A percentile compares a stretch with the other conserved stretches of the same genome.
Conservation (phyloP, 64 coral and sea anemone genomes). For the Pachyseris speciosa region DNA sequence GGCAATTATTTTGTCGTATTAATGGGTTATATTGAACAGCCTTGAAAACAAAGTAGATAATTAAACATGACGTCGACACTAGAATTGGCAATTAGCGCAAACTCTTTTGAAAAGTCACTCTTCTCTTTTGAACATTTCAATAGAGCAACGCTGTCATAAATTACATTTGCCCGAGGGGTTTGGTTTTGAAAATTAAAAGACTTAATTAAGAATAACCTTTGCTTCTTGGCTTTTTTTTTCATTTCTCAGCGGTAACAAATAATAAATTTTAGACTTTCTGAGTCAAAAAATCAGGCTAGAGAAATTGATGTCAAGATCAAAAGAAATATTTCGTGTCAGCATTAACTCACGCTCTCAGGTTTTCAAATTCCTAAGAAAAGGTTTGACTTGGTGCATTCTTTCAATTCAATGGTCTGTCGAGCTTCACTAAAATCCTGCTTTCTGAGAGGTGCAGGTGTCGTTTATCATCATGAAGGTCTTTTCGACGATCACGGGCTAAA, state of each 20-base stretch:
- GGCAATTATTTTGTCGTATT: slow-evolving; percentile 85
- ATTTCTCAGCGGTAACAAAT: not conserved
- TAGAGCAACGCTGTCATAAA: slow-evolving; percentile 16
- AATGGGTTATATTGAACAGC: slow-evolving; percentile 82
- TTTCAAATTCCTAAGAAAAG: not conserved
- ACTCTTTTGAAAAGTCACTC: slow-evolving; percentile 21
- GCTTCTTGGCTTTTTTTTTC: not conserved
- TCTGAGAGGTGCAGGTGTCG: not conserved
- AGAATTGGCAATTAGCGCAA: slow-evolving; percentile 73
- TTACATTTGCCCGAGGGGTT: slow-evolving; percentile 39
- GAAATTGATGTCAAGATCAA: not conserved
- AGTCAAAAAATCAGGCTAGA: not conserved
- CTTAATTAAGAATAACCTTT: slow-evolving; percentile 46
- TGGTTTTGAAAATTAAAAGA: slow-evolving; percentile 15
- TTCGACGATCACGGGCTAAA: no score
- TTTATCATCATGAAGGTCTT: no score
- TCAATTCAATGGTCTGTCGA: not conserved
- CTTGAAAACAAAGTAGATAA: slow-evolving; percentile 81
- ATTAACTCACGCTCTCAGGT: not conserved
- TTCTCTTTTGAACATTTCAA: not conserved
- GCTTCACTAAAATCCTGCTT: not conserved
- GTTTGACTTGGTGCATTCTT: not conserved
- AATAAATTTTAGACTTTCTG: not conserved
- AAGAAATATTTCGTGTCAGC: not conserved
- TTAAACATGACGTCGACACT: slow-evolving; percentile 80